A percentile compares a stretch with the other conserved stretches of the same genome.
Evolutionary conservation across 92 coral and sea anemone genomes (phyloP).

Genomic region (Desmophyllum pertusum): DNA sequence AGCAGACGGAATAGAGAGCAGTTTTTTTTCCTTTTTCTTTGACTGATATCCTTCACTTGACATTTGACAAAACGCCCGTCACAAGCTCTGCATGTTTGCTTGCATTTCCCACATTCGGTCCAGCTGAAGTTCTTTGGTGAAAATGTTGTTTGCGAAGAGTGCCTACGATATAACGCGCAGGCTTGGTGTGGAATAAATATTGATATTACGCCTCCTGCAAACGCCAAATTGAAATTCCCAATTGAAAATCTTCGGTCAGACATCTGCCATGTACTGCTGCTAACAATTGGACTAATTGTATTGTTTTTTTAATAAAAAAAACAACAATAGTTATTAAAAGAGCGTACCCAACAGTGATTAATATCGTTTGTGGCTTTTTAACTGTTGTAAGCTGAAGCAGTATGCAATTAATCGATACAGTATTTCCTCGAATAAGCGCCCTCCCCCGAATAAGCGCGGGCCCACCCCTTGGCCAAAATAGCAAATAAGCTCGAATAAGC

Average conservation of each 20-base stretch:
- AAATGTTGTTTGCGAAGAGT: not conserved
- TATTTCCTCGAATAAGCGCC: too few relatives aligned
- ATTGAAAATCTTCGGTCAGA: not conserved
- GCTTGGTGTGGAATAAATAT: conserved; percentile 9
- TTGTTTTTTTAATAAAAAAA: not conserved
- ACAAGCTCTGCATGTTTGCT: conserved; percentile 1
- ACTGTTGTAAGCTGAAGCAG: not conserved
- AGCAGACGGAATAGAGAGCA: not conserved
- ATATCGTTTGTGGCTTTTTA: not conserved
- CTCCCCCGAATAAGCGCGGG: too few relatives aligned
- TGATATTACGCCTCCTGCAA: not conserved
- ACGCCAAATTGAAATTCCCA: conserved; percentile 1
- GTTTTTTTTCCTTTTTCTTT: not conserved
- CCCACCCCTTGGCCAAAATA: too few relatives aligned
- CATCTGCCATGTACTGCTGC: not conserved
- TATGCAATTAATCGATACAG: not conserved
- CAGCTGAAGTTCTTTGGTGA: conserved; percentile 31
- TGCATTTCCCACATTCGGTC: conserved; percentile 9
- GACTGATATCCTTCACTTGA: not conserved
- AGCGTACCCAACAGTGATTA: not conserved
- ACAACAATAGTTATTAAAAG: not conserved
- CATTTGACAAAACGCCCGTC: conserved; percentile 10
- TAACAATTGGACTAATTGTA: not conserved
- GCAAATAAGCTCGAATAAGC: too few relatives aligned
- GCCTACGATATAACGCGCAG: not conserved